Conservation (phyloP, 2,888 invertebrate genomes). For the Eupithecia vulgata region DNA sequence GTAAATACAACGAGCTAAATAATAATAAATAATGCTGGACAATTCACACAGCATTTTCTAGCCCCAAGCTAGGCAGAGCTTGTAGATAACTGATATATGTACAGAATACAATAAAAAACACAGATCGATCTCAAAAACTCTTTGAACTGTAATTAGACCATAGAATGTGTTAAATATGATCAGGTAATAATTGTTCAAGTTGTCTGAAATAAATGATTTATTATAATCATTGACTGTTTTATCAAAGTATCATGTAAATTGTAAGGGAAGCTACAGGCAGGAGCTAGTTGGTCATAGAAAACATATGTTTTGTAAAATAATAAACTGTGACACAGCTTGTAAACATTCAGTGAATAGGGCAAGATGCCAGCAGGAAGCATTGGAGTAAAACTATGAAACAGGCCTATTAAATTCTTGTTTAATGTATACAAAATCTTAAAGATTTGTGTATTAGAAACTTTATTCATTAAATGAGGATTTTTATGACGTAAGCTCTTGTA, state of each 20-base stretch:
- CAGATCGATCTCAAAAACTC: no score
- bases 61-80: no score
- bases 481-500: neutral
- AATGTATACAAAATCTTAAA: conserved; percentile 11
- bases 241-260: neutral
- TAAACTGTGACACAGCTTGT: conserved; percentile 33
- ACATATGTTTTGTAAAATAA: conserved; percentile 22
- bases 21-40: no score
- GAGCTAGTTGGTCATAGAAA: neutral
- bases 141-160: no score
- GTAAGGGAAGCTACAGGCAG: neutral
- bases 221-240: neutral
- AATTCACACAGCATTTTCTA: no score
- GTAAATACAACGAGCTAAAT: no score
- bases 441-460: neutral
- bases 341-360: conserved; percentile 35
- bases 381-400: conserved; percentile 29
- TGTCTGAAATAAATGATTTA: no score
- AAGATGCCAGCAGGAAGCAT: conserved; percentile 18
- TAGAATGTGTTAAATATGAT: no score
- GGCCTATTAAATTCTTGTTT: conserved; percentile 19
- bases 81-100: no score
- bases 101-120: no score
- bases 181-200: no score
- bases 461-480: neutral